Percentiles rank a stretch among this genome's conserved stretches.
These are phyloP conservation scores for Caenorhabditis elegans DNA, from an alignment of 1,140 invertebrate species.

Conservation along the genomic window DNA sequence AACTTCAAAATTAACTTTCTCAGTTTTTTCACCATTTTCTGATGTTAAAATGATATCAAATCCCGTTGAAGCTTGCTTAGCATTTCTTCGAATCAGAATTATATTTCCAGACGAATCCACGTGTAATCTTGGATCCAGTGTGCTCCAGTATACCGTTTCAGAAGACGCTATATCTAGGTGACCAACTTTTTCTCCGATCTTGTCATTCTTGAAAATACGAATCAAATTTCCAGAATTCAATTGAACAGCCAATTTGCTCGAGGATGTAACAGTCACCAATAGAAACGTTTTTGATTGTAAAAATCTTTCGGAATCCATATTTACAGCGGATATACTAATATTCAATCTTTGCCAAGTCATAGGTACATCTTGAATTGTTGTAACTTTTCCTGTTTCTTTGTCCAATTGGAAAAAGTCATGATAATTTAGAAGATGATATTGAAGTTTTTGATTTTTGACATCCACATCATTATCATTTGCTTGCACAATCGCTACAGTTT, in stretches of 20 bases:
- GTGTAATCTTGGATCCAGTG: neutral
- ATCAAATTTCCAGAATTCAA: neutral
- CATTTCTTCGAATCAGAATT: neutral
- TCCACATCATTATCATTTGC: slow-evolving; percentile 6
- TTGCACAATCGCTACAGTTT: slow-evolving; percentile 75
- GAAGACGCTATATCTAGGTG: neutral
- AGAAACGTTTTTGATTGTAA: neutral
- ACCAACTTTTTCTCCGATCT: neutral
- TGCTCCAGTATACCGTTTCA: neutral
- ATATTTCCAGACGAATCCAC: neutral
- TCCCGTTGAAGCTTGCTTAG: no score
- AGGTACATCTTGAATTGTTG: neutral
- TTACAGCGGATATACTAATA: neutral
- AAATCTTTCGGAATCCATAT: neutral
- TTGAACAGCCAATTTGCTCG: neutral
- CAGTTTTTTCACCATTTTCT: neutral
- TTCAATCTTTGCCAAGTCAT: neutral
- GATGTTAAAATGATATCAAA: neutral
- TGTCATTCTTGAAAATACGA: neutral
- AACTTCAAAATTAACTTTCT: neutral
- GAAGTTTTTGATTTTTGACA: neutral
- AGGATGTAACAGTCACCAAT: neutral
- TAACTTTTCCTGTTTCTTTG: neutral
- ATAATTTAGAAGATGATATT: neutral
- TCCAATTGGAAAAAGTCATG: neutral